phyloP scores from a whole-genome alignment of 2,888 invertebrate species.

The Raillietiella orientalis region DNA sequence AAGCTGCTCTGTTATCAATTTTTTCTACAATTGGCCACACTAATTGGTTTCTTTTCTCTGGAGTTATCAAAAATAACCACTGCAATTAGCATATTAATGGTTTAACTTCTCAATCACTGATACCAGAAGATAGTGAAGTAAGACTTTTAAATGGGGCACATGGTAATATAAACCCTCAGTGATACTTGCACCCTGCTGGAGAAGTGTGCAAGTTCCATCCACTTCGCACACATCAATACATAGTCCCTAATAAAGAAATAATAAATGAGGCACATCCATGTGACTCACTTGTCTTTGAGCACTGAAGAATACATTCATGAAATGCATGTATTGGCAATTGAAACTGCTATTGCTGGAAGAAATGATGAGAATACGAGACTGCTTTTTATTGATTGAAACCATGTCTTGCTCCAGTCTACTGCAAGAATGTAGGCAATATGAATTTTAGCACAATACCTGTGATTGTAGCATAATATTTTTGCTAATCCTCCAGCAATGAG shows the following conservation, averaged over 20 bases:
- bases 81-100: conserved; percentile 4
- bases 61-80: conserved; percentile 14
- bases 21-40: neutral
- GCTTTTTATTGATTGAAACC: conserved; percentile 11
- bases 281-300: conserved; percentile 35
- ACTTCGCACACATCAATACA: conserved; percentile 71
- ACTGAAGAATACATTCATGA: conserved; percentile 94
- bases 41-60: conserved; percentile 8
- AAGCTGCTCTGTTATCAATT: conserved; percentile 90
- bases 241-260: conserved; percentile 25
- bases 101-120: conserved; percentile 9
- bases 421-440: neutral
- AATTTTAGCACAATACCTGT: conserved; percentile 16
- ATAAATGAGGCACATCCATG: conserved; percentile 5
- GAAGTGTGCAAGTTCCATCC: conserved; percentile 54
- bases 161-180: conserved; percentile 71
- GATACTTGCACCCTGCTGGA: conserved; percentile 90
- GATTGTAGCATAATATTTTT: conserved; percentile 63
- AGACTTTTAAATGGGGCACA: conserved; percentile 49
- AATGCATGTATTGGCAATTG: conserved; percentile 92
- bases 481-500: conserved; percentile 52
- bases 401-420: neutral
- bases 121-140: conserved; percentile 56
- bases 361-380: conserved; percentile 44
- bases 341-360: conserved; percentile 65